Base-by-base conservation (phyloP, 2,797 vertebrate genomes). In the Buceros bicornis region DNA sequence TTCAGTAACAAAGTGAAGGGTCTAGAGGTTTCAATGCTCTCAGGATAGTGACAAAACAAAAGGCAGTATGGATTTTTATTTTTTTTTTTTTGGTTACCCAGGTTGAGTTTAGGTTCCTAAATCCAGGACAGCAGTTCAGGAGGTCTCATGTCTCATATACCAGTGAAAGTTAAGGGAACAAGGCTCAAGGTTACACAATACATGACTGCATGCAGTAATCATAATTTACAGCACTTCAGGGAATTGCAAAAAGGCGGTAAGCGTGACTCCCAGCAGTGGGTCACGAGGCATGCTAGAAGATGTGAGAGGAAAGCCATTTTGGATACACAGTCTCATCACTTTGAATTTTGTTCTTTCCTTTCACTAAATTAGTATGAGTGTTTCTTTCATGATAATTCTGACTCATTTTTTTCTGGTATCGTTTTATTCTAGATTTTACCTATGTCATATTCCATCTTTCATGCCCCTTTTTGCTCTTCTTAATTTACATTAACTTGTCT, bases 241-340 rank as follows among this genome's bases (percentile, higher is more conserved):
- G 87, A 91, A 43, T 4, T 69, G 50, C 4, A 3, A 78, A 42
- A 85, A 85, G 51, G 31, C 69, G 76, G 6, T 35, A 84, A 87
- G 82, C 43, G 54, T 92, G 87, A 92, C 65, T 87, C 69, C 42
- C 51, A 69, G 61, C 69, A 76, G 69, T 10, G 20, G 50, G 54
- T 28, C 57, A 86, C 64, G 82, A 88, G 65, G 62, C 76, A 90
- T 61, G 62, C 43, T 93, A 82, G 72, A 82, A 91, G 28, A 91
- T 65, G 54, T 45, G 65, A 89, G 35, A 81, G 5, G n/a, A 93
- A 89, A 94, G 28, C 11, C 47, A 29, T 67, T 91, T 81, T 54
- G 35, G n/a, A 40, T 72, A 87, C 21, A 54, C 35, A 72, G 54
- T 35, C 31, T 76, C 48, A 37, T 70, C n/a, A 60, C 28, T 90